Evolutionary conservation across 2,113 vertebrate species (phyloP), one percentile per base, ranked within the genome.

Genomic region (Urocolius indicus): DNA sequence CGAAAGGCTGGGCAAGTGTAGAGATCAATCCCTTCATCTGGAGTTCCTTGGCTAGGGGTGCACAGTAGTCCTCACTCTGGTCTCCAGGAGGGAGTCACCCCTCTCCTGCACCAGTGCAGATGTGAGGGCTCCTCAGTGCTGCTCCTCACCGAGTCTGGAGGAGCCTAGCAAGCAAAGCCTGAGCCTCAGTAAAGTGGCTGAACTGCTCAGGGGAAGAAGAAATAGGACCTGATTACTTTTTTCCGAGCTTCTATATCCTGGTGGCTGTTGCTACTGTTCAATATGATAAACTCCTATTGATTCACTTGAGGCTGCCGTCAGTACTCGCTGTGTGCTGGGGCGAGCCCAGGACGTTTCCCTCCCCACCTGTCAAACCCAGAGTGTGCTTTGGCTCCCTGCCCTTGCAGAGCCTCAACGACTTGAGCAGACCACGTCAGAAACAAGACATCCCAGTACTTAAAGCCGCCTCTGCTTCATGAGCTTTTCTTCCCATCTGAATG

Each of bases 361-460:
- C 93, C 94, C 90, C 94, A 96, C 95, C 91, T 95, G 94, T 94
- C 95, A 93, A 76, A 55, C 65, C 9, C 43, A 72, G 78, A 94
- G 94, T 96, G 85, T 95, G 90, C 92, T 94, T 97, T 97, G 97
- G 97, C 95, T 80, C 17, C 29, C 52, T 52, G 94, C 97, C 93
- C 69, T 13, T 16, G 22, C 77, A 27, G 74, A 91, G 95, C 14
- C 84, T 93, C 78, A 84, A 79, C 0, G 13, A 83, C 84, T 95
- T 55, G 45, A 96, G 91, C 95, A 97, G 94, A 95, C 87, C 11
- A 34, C 95, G 80, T 41, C 87, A 88, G 96, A 77, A 96, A 96
- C 62, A 87, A 96, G 94, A 88, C 95, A 94, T 96, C 92, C 69
- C 84, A 91, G 93, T 71, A 65, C 87, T 93, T 90, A 89, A 89